Percentiles rank a stretch among this genome's conserved stretches.
Conservation (phyloP, 2,888 invertebrate species). For the Drosophila aldrichi region DNA sequence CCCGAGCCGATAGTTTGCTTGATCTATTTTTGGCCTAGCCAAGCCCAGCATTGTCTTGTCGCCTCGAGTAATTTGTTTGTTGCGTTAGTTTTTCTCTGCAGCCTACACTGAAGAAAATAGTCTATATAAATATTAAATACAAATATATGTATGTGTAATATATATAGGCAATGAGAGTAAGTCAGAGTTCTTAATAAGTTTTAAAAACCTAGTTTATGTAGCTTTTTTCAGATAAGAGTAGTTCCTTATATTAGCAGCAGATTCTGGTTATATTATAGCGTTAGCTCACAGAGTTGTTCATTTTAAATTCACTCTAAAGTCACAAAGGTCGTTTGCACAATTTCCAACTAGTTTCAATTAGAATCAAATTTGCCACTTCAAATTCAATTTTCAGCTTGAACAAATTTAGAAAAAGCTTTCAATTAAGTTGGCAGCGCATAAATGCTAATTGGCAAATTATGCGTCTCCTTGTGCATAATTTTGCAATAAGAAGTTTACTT, state of each 20-base stretch:
- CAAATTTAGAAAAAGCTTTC: not conserved
- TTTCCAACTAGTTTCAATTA: not conserved
- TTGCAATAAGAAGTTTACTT: not conserved
- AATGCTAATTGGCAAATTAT: not conserved
- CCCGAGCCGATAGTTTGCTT: conserved; percentile 60
- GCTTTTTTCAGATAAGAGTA: no score
- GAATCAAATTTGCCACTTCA: not conserved
- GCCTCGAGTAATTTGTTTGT: conserved; percentile 79
- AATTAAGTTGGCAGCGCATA: not conserved
- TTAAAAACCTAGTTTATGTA: no score
- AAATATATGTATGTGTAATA: no score
- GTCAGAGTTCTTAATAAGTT: not conserved
- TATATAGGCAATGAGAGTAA: no score
- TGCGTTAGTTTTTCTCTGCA: conserved; percentile 64
- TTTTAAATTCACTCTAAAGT: not conserved
- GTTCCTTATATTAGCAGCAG: no score
- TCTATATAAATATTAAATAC: not conserved
- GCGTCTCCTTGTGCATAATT: not conserved
- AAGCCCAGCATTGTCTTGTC: conserved; percentile 67
- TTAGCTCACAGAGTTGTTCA: no score
- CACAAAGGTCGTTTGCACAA: no score
- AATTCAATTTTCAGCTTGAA: not conserved
- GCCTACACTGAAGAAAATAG: conserved; percentile 53
- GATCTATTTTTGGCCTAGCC: conserved; percentile 73
- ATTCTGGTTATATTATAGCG: no score